Base-by-base conservation (phyloP, 64 coral and sea anemone species). In the Montipora foliosa region DNA sequence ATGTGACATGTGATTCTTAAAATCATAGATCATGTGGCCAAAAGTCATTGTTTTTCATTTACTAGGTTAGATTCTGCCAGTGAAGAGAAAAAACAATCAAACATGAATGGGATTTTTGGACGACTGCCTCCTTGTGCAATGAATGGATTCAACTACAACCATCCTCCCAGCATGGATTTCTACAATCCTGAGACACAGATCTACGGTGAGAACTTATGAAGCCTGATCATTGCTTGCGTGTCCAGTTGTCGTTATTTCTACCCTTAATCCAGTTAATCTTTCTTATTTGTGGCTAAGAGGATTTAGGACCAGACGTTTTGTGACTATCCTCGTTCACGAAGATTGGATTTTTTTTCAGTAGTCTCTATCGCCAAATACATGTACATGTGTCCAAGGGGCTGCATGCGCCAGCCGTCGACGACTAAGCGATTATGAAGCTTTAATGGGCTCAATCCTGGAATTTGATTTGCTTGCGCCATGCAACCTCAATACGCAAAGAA, bases 41-140 rank as follows among this genome's bases (percentile, higher is more conserved):
- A 86, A 46, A 86, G 15, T 71, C 44, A 20, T 44, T 72, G 47
- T 86, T 19, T 72, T 68, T 49, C 10, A 49, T 17, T 12, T 37
- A 37, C 17, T 3, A 15, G 61, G 8, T 19, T 48, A 68, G 37
- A 12, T 49, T 14, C 66, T 50, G 47, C 66, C 44, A 24, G 44
- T 49, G 24, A 67, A 67, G 15, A 47, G 29, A 84, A 8, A 8
- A 44, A 47, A 61, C 81, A 47, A 72, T 17, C 8, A 50, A 59
- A 86, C 67, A 86, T 86, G 82, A 86, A 86, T 50, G 19, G 82
- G 48, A 86, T 86, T 49, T 86, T 86, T 71, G 82, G 82, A 86
- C 62, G 82, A 3, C 44, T 86, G 66, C 82, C 82, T 48, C 82
- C 82, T 49, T 86, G 82, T 71, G 66, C 82, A 22, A 86, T 86